Conservation (phyloP, 2,888 invertebrate species). For the Notocelia uddmanniana region DNA sequence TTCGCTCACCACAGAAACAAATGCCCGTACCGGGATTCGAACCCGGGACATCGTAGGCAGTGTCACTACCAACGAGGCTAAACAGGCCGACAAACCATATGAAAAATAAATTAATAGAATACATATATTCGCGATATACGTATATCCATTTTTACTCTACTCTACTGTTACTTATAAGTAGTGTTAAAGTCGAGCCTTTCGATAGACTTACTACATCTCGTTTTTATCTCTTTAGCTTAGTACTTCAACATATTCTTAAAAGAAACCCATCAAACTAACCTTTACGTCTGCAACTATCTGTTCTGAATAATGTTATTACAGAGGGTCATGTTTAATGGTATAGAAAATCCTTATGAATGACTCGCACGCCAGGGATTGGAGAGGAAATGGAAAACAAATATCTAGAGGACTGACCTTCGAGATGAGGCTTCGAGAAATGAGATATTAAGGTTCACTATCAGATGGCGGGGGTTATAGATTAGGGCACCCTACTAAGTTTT, state of each 20-base stretch:
- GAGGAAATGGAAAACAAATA: slow-evolving; percentile 65
- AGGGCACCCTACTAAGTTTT: slow-evolving; percentile 27
- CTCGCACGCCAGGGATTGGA: slow-evolving; percentile 54
- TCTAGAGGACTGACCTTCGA: slow-evolving; percentile 54
- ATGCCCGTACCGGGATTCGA: no score
- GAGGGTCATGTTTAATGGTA: slow-evolving; percentile 67
- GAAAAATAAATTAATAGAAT: no score
- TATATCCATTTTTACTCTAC: no score
- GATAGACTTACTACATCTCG: not conserved
- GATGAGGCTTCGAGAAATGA: slow-evolving; percentile 44
- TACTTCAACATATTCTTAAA: not conserved
- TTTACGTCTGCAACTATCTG: slow-evolving; percentile 55
- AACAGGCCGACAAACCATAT: no score
- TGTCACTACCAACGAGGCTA: no score
- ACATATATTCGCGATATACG: no score
- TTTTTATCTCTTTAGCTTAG: not conserved
- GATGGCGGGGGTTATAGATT: slow-evolving; percentile 40
- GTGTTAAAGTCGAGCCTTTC: not conserved
- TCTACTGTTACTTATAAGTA: no score
- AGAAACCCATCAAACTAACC: slow-evolving; percentile 10
- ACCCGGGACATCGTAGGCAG: no score
- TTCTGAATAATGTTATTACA: slow-evolving; percentile 67
- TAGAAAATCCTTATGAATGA: slow-evolving; percentile 71
- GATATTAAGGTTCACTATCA: slow-evolving; percentile 45
- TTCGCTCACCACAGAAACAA: no score